Base-by-base conservation (phyloP, 2,888 invertebrate genomes). In the Polylopha cassiicola region DNA sequence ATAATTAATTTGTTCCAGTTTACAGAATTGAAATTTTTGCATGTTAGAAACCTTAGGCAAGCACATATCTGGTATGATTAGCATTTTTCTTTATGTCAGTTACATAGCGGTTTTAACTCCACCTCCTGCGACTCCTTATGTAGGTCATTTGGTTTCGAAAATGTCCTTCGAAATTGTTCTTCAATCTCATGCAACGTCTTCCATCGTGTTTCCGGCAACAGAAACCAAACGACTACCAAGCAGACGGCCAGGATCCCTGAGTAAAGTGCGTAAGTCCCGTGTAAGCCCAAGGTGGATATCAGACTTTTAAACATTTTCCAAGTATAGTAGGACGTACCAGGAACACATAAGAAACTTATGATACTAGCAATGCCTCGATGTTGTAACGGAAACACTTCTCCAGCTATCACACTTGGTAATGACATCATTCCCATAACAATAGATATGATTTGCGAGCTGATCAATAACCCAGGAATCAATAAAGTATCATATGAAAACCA, bases 361-460 rank as follows among this genome's bases (percentile, higher is more conserved):
- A 37, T 39, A 2, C 44, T 39, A 10, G 88, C 42, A 8, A 36
- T 7, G 6, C 31, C 37, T 16, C 36, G 28, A 15, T 42, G 29
- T 2, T 28, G 20, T 13, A 45, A 16, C 3, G 45, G 45, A 21
- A 45, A 45, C 2, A 45, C 29, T 14, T 45, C 45, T 2, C 42
- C 45, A 3, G 21, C 16, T 6, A 45, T 32, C 9, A 37, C 22
- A 17, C 18, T 34, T 1, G 27, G 14, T 13, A 45, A 3, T 0
- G 41, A 15, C n/a, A 38, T 15, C 0, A 28, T 27, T 1, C 45
- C 45, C 10, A 30, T 57, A 7, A 72, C 29, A 16, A 37, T n/a
- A 1, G 17, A 14, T 13, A 10, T 20, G n/a, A 20, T n/a, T 17
- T 30, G 30, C n/a, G 4, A 9, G n/a, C n/a, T 20, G 4, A 30